phyloP scores from a whole-genome alignment of 2,888 invertebrate species.

The Phasia obesa region DNA sequence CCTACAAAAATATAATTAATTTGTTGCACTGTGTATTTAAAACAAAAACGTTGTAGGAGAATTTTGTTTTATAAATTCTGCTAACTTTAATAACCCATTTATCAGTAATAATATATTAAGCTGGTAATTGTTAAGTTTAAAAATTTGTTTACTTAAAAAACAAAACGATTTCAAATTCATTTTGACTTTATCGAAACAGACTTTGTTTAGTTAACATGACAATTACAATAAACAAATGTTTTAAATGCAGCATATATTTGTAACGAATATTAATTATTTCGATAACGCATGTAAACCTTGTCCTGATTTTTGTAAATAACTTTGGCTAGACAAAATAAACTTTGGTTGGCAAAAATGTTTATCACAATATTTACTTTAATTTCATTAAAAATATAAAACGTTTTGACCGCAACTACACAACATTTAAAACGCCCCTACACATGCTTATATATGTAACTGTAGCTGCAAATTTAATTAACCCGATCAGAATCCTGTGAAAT shows the following conservation, averaged over 20 bases:
- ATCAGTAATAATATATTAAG: no score
- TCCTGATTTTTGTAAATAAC: constrained; percentile 54
- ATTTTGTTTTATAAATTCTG: no score
- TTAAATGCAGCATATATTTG: neutral
- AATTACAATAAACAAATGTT: constrained; percentile 35
- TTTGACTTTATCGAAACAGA: neutral
- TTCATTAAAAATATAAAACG: constrained; percentile 53
- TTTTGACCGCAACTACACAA: constrained; percentile 50
- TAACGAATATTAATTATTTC: constrained; percentile 40
- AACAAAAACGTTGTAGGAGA: no score
- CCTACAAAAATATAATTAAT: no score
- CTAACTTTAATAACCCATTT: no score
- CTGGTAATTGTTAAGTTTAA: no score
- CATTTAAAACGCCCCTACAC: constrained; percentile 31
- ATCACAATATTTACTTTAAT: constrained; percentile 62
- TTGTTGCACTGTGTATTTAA: no score
- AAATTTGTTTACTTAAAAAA: no score
- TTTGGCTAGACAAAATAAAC: constrained; percentile 66
- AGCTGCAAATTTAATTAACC: constrained; percentile 60
- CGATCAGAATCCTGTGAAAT: constrained; percentile 62
- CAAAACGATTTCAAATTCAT: no score
- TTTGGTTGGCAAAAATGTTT: constrained; percentile 40
- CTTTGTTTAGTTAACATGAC: neutral
- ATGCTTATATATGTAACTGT: neutral
- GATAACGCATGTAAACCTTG: constrained; percentile 23